Evolutionary conservation across 2,113 vertebrate genomes (phyloP), one percentile per base, ranked within the genome.

Genomic region (Miniopterus natalensis): DNA sequence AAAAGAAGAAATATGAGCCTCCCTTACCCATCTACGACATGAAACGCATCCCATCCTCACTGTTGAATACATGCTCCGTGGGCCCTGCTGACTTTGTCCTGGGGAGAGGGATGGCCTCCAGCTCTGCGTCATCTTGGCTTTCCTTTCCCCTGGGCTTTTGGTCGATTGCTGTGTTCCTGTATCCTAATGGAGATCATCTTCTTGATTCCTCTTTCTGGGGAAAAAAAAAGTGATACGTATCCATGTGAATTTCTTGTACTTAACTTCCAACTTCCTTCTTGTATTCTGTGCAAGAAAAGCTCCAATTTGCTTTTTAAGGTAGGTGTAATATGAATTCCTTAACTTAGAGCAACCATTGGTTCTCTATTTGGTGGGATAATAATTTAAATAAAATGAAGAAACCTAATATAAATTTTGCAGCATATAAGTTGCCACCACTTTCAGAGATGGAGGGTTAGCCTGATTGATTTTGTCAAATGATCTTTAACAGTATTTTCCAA

Each of bases 171-270:
- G 21, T 85, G 36, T 91, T 75, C 75, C 74, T 53, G 29, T 68
- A 36, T 74, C 9, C 15, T 88, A 47, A 85, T 91, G 84, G 81
- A 90, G n/a, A 80, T 75, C 20, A 71, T 29, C 31, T 63, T n/a
- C 51, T 95, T 94, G 55, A 66, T 70, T 95, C n/a, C 93, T 21
- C 23, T 94, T 71, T 95, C 42, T 63, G 51, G 74, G 90, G 78
- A 90, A 90, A 65, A 10, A 47, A 6, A 45, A 45, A 14, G 27
- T 78, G n/a, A 65, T 84, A 49, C 53, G 2, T 2, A 57, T 15
- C 14, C 36, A 75, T 80, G 9, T 89, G 61, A 71, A 90, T 78
- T 91, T 95, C 27, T 97, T 83, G n/a, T 75, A 15, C 36, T 66
- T 73, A 73, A 25, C 49, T 88, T 93, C 13, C 47, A 90, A 65